A percentile compares a stretch with the other conserved stretches of the same genome.
These are phyloP conservation scores for Drusus annulatus DNA, from an alignment of 1,140 invertebrate genomes.

Conservation along the genomic window DNA sequence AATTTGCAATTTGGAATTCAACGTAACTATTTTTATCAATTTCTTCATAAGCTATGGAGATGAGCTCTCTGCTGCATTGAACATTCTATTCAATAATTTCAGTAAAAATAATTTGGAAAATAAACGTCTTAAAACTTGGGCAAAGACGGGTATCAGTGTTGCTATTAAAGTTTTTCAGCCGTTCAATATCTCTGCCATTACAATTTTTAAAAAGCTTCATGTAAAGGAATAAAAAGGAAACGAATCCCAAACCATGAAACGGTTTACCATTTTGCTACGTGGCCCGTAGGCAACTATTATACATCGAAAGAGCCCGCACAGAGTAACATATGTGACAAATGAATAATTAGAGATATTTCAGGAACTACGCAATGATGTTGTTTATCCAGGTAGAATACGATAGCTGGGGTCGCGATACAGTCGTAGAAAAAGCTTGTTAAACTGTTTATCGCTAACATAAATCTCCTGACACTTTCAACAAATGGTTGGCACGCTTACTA, in stretches of 20 bases:
- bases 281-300: no score
- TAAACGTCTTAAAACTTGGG: no score
- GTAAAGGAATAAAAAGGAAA: background rate
- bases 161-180: background rate
- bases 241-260: no score
- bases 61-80: no score
- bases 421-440: constrained; percentile 47
- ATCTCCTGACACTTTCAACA: constrained; percentile 52
- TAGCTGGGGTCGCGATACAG: constrained; percentile 28
- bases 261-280: no score
- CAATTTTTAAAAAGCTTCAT: background rate
- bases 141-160: background rate
- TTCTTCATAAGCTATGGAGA: no score
- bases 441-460: constrained; percentile 52
- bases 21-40: no score
- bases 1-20: no score
- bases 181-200: background rate
- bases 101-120: no score
- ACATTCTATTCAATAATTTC: no score
- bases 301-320: background rate
- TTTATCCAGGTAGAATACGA: constrained; percentile 21
- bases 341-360: background rate
- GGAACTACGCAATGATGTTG: background rate
- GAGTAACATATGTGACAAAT: constrained; percentile 15
- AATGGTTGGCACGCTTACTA: constrained; percentile 39